phyloP scores from a whole-genome alignment of 2,113 vertebrate species.

The Rhea pennata region DNA sequence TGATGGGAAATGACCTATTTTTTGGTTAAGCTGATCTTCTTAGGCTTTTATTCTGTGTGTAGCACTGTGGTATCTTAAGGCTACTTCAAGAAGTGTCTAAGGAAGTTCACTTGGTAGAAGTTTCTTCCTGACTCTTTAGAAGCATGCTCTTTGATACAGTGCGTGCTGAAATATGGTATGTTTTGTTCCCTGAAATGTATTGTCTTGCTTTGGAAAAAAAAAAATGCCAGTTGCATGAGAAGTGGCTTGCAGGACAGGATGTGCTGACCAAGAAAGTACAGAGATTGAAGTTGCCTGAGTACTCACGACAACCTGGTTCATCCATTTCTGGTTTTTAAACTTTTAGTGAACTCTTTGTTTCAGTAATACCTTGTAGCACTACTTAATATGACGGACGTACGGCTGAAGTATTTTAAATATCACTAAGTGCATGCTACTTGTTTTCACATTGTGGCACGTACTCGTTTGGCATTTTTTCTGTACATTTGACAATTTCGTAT shows the following conservation, averaged over 20 bases:
- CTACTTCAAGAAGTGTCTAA: neutral
- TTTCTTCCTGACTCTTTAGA: neutral
- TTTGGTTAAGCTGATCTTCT: neutral
- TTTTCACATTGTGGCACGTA: neutral
- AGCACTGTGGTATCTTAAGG: neutral
- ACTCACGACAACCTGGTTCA: neutral
- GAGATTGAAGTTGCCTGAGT: neutral
- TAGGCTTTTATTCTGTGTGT: neutral
- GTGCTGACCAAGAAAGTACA: neutral
- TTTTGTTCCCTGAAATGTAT: neutral
- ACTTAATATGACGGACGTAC: accelerated
- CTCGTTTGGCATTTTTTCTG: neutral
- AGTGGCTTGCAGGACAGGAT: neutral
- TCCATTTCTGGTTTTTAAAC: neutral
- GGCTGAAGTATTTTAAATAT: neutral
- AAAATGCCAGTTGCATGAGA: neutral
- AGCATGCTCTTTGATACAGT: neutral
- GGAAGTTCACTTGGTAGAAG: neutral
- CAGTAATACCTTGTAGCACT: neutral
- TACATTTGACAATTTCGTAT: neutral
- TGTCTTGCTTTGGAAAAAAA: neutral
- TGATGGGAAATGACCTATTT: neutral
- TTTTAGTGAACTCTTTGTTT: neutral
- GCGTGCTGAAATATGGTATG: neutral
- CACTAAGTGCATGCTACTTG: neutral